phyloP scores from a whole-genome alignment of 2,797 vertebrate genomes.

The Decapterus maruadsi region DNA sequence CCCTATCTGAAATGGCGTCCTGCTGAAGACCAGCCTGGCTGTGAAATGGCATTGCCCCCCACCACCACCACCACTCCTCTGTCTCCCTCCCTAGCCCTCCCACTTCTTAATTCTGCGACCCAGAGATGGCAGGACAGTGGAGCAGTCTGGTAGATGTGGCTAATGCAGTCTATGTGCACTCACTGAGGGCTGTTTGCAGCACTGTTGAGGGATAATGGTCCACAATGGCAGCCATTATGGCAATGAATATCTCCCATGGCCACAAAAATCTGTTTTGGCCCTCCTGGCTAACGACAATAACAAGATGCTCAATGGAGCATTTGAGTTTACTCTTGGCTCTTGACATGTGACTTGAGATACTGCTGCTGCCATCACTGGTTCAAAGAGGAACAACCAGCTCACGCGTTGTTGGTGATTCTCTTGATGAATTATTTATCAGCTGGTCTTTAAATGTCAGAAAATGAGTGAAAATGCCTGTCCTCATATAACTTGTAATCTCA shows the following conservation, averaged over 20 bases:
- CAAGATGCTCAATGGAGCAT: constrained; percentile 1
- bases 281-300: not conserved
- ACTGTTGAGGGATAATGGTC: constrained; percentile 51
- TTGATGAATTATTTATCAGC: not conserved
- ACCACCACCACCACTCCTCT: not conserved
- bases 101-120: constrained; percentile 34
- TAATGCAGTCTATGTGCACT: constrained; percentile 65
- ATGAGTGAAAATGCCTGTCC: not conserved
- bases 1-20: constrained; percentile 52
- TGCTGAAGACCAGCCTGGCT: constrained; percentile 29
- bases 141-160: constrained; percentile 52
- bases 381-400: not conserved
- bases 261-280: constrained; percentile 9
- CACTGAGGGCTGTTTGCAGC: constrained; percentile 49
- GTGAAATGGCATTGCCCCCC: constrained; percentile 34
- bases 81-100: constrained; percentile 26
- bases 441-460: not conserved
- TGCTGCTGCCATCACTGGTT: not conserved
- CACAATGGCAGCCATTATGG: constrained; percentile 50
- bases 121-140: constrained; percentile 42
- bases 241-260: constrained; percentile 13
- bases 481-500: not conserved
- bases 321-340: not conserved
- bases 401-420: not conserved
- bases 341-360: not conserved